These are phyloP conservation scores for Standfussiana lucernea DNA, from an alignment of 2,888 invertebrate genomes.

Conservation along the genomic window DNA sequence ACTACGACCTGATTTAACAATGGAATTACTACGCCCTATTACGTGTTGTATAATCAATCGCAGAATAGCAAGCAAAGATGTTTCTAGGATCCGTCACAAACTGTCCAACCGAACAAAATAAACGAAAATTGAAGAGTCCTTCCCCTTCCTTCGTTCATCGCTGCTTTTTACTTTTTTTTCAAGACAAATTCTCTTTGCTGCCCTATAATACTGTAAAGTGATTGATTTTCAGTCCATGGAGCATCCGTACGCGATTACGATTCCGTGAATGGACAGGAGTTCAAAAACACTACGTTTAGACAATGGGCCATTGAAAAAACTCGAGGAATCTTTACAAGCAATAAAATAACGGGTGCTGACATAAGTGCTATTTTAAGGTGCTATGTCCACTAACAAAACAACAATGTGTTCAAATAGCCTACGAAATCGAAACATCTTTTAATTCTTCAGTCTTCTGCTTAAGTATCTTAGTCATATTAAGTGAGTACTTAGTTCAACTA, in stretches of 20 bases:
- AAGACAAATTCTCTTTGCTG: neutral
- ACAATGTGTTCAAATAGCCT: slow-evolving; percentile 43
- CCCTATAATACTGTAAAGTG: slow-evolving; percentile 26
- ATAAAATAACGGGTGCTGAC: slow-evolving; percentile 68
- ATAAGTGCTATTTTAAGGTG: slow-evolving; percentile 63
- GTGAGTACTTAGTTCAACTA: slow-evolving; percentile 59
- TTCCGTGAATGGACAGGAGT: slow-evolving; percentile 79
- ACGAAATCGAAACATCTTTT: slow-evolving; percentile 37
- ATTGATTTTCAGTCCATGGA: slow-evolving; percentile 45
- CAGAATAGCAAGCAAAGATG: slow-evolving; percentile 12
- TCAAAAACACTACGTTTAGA: slow-evolving; percentile 77
- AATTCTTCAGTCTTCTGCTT: slow-evolving; percentile 22
- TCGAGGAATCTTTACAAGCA: slow-evolving; percentile 76
- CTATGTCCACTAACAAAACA: slow-evolving; percentile 50
- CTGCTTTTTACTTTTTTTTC: slow-evolving; percentile 5
- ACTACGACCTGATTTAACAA: slow-evolving; percentile 65
- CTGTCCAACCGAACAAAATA: slow-evolving; percentile 9
- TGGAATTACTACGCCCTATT: slow-evolving; percentile 54
- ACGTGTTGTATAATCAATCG: slow-evolving; percentile 45
- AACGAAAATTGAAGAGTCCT: neutral
- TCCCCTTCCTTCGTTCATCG: neutral
- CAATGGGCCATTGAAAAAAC: slow-evolving; percentile 83
- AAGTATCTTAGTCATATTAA: slow-evolving; percentile 51
- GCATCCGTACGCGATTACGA: slow-evolving; percentile 62
- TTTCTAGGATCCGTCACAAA: neutral